These are phyloP conservation scores for Thereuonema tuberculata DNA, from an alignment of 1,140 invertebrate species.

Conservation along the genomic window DNA sequence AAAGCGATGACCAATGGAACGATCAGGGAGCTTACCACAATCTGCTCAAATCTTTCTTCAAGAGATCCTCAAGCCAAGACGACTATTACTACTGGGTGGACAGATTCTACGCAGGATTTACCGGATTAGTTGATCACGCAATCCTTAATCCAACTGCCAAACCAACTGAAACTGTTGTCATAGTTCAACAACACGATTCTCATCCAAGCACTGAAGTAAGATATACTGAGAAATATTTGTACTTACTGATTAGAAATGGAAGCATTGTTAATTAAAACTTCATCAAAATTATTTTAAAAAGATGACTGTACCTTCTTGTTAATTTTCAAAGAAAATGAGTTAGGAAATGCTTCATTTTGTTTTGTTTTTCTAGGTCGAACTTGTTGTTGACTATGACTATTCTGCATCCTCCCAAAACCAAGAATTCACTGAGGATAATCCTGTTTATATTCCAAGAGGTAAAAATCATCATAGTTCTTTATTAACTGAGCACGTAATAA, in stretches of 20 bases:
- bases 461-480: no score
- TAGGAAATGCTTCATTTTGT: no score
- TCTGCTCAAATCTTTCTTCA: conserved; percentile 2
- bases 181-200: not conserved
- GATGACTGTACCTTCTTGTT: not conserved
- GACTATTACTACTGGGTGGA: not conserved
- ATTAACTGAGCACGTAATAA: no score
- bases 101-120: not conserved
- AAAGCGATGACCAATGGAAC: not conserved
- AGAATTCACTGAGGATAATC: no score
- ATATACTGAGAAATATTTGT: not conserved
- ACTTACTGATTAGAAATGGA: no score
- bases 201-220: conserved; percentile 10
- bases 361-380: no score
- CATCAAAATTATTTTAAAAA: not conserved
- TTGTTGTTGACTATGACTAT: no score
- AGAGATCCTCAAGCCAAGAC: not conserved
- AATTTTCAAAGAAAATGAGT: no score
- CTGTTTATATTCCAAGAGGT: no score
- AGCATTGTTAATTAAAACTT: not conserved
- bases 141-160: not conserved
- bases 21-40: conserved; percentile 3
- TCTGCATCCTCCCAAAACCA: no score
- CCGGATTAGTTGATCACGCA: not conserved
- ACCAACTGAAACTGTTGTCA: not conserved